Evolutionary conservation across 1,140 invertebrate species (phyloP).

Genomic region (Listronotus oregonensis): DNA sequence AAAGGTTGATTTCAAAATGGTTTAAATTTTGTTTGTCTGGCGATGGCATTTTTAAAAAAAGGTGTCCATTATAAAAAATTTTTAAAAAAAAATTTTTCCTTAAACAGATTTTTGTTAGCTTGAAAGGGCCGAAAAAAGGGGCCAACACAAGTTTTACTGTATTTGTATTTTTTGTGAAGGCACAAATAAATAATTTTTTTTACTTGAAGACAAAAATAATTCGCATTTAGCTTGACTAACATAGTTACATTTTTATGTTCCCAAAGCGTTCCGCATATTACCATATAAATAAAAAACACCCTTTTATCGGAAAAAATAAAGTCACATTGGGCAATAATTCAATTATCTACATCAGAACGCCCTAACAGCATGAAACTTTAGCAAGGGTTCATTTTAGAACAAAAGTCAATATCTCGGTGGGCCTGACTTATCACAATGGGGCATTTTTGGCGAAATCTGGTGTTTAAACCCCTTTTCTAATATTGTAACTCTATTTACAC

Average conservation of each 20-base stretch:
- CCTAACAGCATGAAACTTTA: conserved; percentile 20
- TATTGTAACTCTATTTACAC: conserved; percentile 22
- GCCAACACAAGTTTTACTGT: too few relatives aligned
- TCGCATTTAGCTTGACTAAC: too few relatives aligned
- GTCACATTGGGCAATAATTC: conserved; percentile 33
- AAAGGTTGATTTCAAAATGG: too few relatives aligned
- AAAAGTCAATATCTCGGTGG: conserved; percentile 26
- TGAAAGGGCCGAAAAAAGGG: too few relatives aligned
- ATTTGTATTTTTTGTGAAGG: too few relatives aligned
- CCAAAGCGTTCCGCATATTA: conserved; percentile 14
- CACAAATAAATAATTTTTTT: too few relatives aligned
- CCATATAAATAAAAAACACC: conserved; percentile 24
- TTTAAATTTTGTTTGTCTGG: too few relatives aligned
- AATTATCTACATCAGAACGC: conserved; percentile 28
- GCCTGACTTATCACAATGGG: conserved; percentile 20
- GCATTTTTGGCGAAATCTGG: conserved; percentile 11
- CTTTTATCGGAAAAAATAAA: conserved; percentile 17
- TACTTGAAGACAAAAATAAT: too few relatives aligned
- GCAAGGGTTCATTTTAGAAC: conserved; percentile 17
- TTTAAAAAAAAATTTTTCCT: too few relatives aligned
- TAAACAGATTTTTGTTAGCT: too few relatives aligned
- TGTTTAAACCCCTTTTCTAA: conserved; percentile 30
- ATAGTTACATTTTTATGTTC: conserved; percentile 5
- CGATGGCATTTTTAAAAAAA: too few relatives aligned
- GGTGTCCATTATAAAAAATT: too few relatives aligned